Evolutionary conservation across 2,113 vertebrate species (phyloP).

Genomic region (Trichomycterus rosablanca): DNA sequence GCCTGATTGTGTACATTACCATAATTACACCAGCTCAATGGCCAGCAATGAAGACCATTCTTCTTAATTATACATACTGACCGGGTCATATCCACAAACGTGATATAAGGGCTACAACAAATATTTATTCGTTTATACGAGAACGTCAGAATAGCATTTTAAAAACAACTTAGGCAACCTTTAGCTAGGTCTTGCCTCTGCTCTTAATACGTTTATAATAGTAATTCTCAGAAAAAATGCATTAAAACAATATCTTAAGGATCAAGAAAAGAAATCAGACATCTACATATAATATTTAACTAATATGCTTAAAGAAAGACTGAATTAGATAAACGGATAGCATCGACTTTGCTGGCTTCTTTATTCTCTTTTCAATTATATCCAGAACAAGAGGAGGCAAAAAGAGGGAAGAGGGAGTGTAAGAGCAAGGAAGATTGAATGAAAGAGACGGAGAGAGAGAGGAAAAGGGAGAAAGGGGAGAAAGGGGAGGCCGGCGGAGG

Average conservation of each 20-base stretch:
- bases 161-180: too few species aligned
- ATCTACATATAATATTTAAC: conserved; percentile 60
- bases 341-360: conserved; percentile 36
- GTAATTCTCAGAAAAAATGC: too few species aligned
- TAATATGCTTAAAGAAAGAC: conserved; percentile 47
- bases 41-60: conserved; percentile 44
- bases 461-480: conserved; percentile 19
- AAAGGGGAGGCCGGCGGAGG: conserved; percentile 58
- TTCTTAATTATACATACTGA: conserved; percentile 60
- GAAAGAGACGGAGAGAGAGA: conserved; percentile 28
- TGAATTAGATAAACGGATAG: conserved; percentile 38
- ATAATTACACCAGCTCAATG: conserved; percentile 54
- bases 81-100: conserved; percentile 40
- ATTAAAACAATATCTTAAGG: too few species aligned
- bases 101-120: too few species aligned
- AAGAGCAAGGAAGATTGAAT: conserved; percentile 43
- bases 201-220: too few species aligned
- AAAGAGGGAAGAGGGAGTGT: conserved; percentile 24
- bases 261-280: background rate
- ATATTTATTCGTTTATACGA: too few species aligned
- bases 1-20: conserved; percentile 50
- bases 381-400: conserved; percentile 32
- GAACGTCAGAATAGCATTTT: too few species aligned
- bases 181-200: too few species aligned
- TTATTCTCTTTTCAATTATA: conserved; percentile 53